Evolutionary conservation across 1,140 invertebrate species (phyloP).

Genomic region (Drosophila pectinifera): DNA sequence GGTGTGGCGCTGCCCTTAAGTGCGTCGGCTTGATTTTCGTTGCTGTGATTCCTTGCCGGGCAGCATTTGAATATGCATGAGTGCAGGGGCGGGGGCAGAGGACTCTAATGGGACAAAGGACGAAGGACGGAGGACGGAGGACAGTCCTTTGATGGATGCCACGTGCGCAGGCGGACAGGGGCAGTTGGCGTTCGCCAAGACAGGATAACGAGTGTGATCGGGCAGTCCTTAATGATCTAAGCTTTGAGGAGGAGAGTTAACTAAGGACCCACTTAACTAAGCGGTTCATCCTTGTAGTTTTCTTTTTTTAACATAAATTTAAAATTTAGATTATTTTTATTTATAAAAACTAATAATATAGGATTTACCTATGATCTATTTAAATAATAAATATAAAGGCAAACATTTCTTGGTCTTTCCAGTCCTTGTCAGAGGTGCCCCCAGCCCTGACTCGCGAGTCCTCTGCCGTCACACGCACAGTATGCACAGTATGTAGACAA

Average conservation of each 20-base stretch:
- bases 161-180: constrained; percentile 55
- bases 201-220: constrained; percentile 4
- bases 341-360: no score
- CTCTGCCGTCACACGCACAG: no score
- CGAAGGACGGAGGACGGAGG: not conserved
- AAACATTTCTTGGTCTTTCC: no score
- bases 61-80: constrained; percentile 79
- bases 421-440: no score
- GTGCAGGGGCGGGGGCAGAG: constrained; percentile 3
- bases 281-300: no score
- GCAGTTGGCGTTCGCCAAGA: not conserved
- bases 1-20: constrained; percentile 56
- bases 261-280: no score
- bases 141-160: constrained; percentile 64
- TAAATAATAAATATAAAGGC: no score
- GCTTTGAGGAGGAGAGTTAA: not conserved
- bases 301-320: no score
- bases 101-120: not conserved
- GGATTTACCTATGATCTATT: no score
- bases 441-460: no score
- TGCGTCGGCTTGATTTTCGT: constrained; percentile 77
- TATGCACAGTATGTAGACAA: no score
- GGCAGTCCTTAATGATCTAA: not conserved
- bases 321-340: no score
- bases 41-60: constrained; percentile 62